Evolutionary conservation across 2,797 vertebrate genomes (phyloP), one percentile per base, ranked within the genome.

Genomic region (Mus minutoides): DNA sequence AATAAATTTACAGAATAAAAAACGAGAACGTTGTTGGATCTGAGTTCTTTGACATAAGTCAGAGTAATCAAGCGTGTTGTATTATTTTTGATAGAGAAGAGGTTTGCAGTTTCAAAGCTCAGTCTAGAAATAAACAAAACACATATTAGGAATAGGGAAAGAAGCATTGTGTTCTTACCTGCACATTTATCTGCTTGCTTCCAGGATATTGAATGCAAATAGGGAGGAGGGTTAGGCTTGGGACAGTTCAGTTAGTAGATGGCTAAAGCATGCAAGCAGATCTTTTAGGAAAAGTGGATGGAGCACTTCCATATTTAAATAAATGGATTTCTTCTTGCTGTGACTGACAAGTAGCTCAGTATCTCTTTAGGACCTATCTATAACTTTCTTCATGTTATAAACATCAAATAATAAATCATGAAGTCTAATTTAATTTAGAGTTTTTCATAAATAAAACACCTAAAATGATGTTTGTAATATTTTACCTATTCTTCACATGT

Each of bases 371-470:
- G 91, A 7, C 21, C 91, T 11, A 37, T 64, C 77, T 79, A 43
- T 12, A 79, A 29, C 46, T 84, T 76, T 29, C 49, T 49, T 67
- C 17, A 34, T 69, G 16, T n/a, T 69, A 69, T 69, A n/a, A 69
- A 69, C 67, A 69, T n/a, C 40, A 95, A 94, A 84, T 89, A 80
- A 91, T 34, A 91, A 92, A 94, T 34, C n/a, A 40, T 49, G 3
- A 56, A 67, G 62, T 64, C 4, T 69, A 94, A 91, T 92, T 40
- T 94, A 52, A 89, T 92, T 40, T 94, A 54, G 87, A 84, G 82
- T 40, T 56, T 62, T 87, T 94, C 2, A 54, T 67, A 17, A 80
- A 31, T 43, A 54, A 84, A 92, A 76, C 16, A 52, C 26, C 21
- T 76, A 91, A 87, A 90, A 92, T 76, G 49, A 22, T 86, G 40